A percentile compares a stretch with the other conserved stretches of the same genome.
Conservation (phyloP, 2,797 vertebrate genomes). For the Numenius phaeopus region DNA sequence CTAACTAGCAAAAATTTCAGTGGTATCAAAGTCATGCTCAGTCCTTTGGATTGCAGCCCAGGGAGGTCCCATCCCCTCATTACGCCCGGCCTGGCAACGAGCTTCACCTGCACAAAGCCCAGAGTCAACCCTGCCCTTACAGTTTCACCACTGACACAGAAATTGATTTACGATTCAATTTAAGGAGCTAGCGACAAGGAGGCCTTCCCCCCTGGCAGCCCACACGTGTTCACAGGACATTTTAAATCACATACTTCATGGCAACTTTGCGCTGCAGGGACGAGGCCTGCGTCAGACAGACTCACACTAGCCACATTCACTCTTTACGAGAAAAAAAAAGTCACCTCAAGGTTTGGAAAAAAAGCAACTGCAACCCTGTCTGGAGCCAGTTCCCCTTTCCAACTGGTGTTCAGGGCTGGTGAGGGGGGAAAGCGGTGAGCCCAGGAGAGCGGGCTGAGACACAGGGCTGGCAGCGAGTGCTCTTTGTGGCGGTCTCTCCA, state of each 20-base stretch:
- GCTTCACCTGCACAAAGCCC: not conserved
- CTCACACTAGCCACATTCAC: not conserved
- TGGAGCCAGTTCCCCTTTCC: not conserved
- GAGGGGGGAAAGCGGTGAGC: not conserved
- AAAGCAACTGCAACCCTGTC: not conserved
- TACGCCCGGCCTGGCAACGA: not conserved
- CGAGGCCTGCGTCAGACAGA: fast-evolving
- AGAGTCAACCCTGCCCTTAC: not conserved
- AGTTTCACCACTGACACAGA: not conserved
- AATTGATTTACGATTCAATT: not conserved
- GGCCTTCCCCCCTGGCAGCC: not conserved
- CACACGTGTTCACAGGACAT: not conserved
- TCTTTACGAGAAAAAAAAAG: not conserved
- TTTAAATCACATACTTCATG: not conserved
- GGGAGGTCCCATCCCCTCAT: not conserved
- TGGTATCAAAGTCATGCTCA: not conserved
- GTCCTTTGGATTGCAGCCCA: not conserved
- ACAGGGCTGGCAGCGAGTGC: not conserved
- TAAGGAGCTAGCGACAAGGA: fast-evolving
- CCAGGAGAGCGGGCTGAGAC: fast-evolving
- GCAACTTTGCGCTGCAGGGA: fast-evolving
- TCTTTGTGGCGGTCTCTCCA: not conserved
- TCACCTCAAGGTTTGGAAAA: not conserved
- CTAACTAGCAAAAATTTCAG: not conserved
- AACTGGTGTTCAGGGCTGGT: not conserved